Base-by-base conservation (phyloP, 2,888 invertebrate species). In the Keiferia lycopersicella region DNA sequence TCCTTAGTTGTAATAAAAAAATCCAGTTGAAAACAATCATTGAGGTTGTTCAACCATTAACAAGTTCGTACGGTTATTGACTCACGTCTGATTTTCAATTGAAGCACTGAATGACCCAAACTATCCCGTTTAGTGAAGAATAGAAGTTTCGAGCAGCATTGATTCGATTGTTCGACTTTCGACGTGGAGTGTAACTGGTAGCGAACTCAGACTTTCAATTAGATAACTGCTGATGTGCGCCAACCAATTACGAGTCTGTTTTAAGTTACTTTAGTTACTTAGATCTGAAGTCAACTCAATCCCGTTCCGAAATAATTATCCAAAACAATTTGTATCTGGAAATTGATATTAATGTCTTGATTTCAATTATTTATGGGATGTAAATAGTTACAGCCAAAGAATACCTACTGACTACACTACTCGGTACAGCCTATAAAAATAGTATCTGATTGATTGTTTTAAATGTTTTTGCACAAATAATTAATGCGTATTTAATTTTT, bases 181-280 rank as follows among this genome's bases (percentile, higher is more conserved):
- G n/a, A 45, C 16, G n/a, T 45, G 16, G 45, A 45, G 45, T 45
- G 45, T 45, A 45, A 45, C 45, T 45, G n/a, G 41, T 48, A 50
- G 45, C 50, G n/a, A 30, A 48, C 16, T 11, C 39, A 20, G 22
- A 22, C 45, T 45, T 45, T 16, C 45, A 45, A 45, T 45, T 34
- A 34, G 34, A 8, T 1, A 8, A 34, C 34, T 1, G 45, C 16
- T 4, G 45, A 16, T 16, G 45, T 16, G 45, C 45, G n/a, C 45
- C n/a, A 45, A 45, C n/a, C 45, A 45, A 45, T 45, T 41, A 45
- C n/a, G 45, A 45, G 16, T 45, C 16, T 45, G n/a, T 6, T 45
- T 16, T 45, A 45, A 16, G n/a, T n/a, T n/a, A n/a, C n/a, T n/a
- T n/a, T 45, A 16, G n/a, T 45, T 45, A 45, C 41, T 41, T 41